These are phyloP conservation scores for Lysandra bellargus DNA, from an alignment of 2,888 invertebrate genomes.

Conservation along the genomic window DNA sequence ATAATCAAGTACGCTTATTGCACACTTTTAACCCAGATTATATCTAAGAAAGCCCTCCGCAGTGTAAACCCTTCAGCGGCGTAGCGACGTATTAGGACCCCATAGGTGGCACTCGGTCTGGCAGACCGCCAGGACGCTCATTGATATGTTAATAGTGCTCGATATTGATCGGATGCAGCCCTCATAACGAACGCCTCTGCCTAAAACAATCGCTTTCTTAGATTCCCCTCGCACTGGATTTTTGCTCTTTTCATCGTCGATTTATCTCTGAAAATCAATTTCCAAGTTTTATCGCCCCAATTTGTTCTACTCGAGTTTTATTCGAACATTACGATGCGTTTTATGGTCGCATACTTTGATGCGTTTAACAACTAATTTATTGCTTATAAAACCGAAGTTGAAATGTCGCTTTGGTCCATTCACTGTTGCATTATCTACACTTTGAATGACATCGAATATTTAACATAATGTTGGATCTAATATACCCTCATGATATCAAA, in stretches of 20 bases:
- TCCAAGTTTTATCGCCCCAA: conserved; percentile 8
- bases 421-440: not conserved
- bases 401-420: not conserved
- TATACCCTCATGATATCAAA: too few species aligned
- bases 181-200: conserved; percentile 26
- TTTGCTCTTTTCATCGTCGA: conserved; percentile 5
- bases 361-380: not conserved
- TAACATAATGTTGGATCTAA: not conserved
- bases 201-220: conserved; percentile 26
- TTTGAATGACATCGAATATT: not conserved
- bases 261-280: conserved; percentile 10
- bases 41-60: conserved; percentile 27
- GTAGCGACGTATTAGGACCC: conserved; percentile 36
- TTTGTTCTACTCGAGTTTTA: conserved; percentile 12
- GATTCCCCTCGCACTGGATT: not conserved
- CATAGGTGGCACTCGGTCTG: conserved; percentile 43
- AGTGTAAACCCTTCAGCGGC: conserved; percentile 16
- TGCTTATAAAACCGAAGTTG: not conserved
- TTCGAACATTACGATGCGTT: conserved; percentile 4
- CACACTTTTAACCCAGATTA: conserved; percentile 25
- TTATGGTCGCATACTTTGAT: conserved; percentile 12
- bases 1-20: conserved; percentile 9
- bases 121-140: conserved; percentile 45
- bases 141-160: conserved; percentile 47
- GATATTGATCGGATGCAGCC: conserved; percentile 43